Evolutionary conservation across 2,113 vertebrate genomes (phyloP).

Genomic region (Nematolebias whitei): DNA sequence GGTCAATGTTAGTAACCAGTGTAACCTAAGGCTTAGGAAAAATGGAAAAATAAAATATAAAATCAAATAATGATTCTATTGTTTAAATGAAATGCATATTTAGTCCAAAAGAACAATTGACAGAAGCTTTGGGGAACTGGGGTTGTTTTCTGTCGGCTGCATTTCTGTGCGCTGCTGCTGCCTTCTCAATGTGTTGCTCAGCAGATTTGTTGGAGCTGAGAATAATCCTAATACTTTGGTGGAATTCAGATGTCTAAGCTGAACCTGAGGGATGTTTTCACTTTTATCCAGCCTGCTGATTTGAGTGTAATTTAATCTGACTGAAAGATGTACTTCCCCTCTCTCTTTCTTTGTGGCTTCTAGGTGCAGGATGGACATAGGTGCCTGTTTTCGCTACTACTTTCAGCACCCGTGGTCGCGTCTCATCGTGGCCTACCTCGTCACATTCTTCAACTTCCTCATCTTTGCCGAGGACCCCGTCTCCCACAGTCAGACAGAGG

Average conservation of each 20-base stretch:
- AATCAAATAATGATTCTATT: too few species aligned
- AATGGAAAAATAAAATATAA: too few species aligned
- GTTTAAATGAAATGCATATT: too few species aligned
- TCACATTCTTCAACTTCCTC: constrained; percentile 98
- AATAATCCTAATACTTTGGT: constrained; percentile 50
- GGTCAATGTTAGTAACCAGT: too few species aligned
- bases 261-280: constrained; percentile 39
- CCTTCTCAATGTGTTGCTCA: neutral
- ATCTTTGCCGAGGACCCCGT: constrained; percentile 97
- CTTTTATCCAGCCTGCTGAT: constrained; percentile 51
- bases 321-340: constrained; percentile 31
- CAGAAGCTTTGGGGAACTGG: too few species aligned
- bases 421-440: constrained; percentile 93
- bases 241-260: constrained; percentile 54
- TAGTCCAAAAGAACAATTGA: too few species aligned
- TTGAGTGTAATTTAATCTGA: constrained; percentile 47
- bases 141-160: too few species aligned
- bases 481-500: constrained; percentile 97
- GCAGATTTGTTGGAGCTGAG: constrained; percentile 37
- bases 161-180: too few species aligned
- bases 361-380: constrained; percentile 89
- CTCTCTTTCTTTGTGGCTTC: constrained; percentile 16
- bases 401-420: constrained; percentile 99
- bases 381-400: constrained; percentile 93
- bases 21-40: too few species aligned